These are phyloP conservation scores for Drosophila orosa DNA, from an alignment of 1,140 invertebrate genomes.

Conservation along the genomic window DNA sequence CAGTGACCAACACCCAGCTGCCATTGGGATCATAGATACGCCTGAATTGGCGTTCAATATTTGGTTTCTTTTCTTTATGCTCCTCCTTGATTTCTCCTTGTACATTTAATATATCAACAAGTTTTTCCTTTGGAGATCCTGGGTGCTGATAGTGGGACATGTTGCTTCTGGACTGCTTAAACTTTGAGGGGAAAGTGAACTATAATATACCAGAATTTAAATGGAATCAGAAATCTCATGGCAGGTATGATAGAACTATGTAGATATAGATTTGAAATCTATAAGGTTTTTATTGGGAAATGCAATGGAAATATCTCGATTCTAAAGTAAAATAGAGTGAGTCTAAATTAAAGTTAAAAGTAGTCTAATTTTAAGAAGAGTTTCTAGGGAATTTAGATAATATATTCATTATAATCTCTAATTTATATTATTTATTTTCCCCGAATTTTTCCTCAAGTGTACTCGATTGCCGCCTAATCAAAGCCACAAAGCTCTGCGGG, in stretches of 20 bases:
- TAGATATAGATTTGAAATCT: background rate
- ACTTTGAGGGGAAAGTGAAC: too few relatives aligned
- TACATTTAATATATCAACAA: background rate
- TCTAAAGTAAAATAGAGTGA: background rate
- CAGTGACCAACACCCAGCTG: slow-evolving; percentile 5
- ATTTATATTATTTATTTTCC: background rate
- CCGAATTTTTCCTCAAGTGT: background rate
- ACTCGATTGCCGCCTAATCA: slow-evolving; percentile 54
- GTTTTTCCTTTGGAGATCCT: background rate
- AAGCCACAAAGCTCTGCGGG: slow-evolving; percentile 57
- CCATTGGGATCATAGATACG: background rate
- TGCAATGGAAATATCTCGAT: too few relatives aligned
- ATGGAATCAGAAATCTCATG: background rate
- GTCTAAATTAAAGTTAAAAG: background rate
- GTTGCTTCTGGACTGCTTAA: background rate
- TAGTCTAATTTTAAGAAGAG: background rate
- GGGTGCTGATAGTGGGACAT: background rate
- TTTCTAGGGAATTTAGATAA: background rate
- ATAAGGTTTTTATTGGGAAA: background rate
- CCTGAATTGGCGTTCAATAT: background rate
- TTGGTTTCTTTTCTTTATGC: background rate
- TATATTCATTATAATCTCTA: background rate
- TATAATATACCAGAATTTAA: background rate
- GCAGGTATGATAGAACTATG: too few relatives aligned
- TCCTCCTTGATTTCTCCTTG: accelerated